phyloP scores from a whole-genome alignment of 37 sponge, comb jelly and placozoan species.

The Geodia barretti region DNA sequence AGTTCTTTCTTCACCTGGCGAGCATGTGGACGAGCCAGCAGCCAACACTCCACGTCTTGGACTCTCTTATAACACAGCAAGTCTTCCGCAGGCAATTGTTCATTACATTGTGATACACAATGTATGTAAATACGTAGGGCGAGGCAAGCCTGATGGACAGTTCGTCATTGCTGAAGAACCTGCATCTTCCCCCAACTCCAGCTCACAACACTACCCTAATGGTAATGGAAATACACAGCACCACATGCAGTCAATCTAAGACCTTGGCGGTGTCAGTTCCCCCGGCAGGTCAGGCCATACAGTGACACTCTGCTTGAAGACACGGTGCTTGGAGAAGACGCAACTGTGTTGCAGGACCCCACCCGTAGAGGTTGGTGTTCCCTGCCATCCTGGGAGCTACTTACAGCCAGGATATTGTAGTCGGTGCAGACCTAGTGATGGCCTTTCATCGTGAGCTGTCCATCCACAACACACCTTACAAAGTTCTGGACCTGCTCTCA shows the following conservation, averaged over 20 bases:
- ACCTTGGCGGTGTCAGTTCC: too few species aligned
- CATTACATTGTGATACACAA: neutral
- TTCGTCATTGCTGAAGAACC: neutral
- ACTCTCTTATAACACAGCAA: neutral
- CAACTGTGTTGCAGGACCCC: neutral
- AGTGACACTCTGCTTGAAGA: neutral
- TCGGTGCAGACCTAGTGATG: slow-evolving; percentile 10
- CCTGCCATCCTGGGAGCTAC: too few species aligned
- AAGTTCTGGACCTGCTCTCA: slow-evolving; percentile 14
- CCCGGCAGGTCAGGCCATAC: too few species aligned
- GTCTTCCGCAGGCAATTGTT: neutral
- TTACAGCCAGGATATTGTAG: too few species aligned
- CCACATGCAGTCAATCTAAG: too few species aligned
- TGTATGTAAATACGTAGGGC: neutral
- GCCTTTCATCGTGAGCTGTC: slow-evolving; percentile 28
- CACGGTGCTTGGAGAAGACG: neutral
- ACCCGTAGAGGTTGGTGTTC: neutral
- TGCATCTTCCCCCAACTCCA: neutral
- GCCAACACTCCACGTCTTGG: neutral
- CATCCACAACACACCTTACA: slow-evolving; percentile 1
- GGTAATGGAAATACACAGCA: neutral
- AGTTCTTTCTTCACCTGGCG: neutral
- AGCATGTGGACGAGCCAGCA: too few species aligned
- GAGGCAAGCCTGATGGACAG: neutral
- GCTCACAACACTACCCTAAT: neutral